Conservation (phyloP, 2,113 vertebrate genomes). For the Monopterus albus region DNA sequence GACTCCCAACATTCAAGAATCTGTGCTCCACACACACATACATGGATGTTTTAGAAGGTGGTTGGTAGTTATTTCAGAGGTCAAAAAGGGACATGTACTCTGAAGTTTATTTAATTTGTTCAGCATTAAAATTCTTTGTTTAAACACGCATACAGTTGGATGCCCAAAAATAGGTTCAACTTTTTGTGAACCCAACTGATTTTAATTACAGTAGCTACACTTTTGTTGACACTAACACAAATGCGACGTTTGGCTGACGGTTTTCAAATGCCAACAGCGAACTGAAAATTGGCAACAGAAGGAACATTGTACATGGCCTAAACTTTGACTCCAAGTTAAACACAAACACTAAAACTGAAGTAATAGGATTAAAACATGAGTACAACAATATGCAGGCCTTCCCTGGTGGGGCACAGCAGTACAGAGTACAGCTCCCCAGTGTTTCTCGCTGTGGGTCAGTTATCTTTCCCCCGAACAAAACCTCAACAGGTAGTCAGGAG, state of each 20-base stretch:
- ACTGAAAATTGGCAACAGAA: background rate
- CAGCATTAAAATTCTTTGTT: background rate
- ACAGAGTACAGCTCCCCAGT: background rate
- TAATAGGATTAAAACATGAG: slow-evolving; percentile 59
- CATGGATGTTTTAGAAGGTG: too few species aligned
- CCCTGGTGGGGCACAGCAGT: slow-evolving; percentile 15
- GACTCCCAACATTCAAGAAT: too few species aligned
- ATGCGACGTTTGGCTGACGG: background rate
- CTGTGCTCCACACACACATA: too few species aligned
- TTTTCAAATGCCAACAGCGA: background rate
- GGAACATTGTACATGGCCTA: background rate
- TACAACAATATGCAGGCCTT: slow-evolving; percentile 35
- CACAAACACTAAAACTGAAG: slow-evolving; percentile 45
- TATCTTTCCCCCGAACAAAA: slow-evolving; percentile 38
- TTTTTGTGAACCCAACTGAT: background rate
- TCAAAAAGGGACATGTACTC: too few species aligned
- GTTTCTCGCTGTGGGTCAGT: slow-evolving; percentile 37
- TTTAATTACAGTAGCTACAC: background rate
- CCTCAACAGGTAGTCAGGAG: slow-evolving; percentile 57
- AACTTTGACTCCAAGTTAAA: slow-evolving; percentile 28
- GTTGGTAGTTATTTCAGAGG: background rate
- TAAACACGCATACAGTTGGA: background rate
- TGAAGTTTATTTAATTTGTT: too few species aligned
- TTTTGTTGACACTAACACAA: background rate
- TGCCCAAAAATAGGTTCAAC: background rate